Base-by-base conservation (phyloP, 2,797 vertebrate genomes). In the Anguilla obscura region DNA sequence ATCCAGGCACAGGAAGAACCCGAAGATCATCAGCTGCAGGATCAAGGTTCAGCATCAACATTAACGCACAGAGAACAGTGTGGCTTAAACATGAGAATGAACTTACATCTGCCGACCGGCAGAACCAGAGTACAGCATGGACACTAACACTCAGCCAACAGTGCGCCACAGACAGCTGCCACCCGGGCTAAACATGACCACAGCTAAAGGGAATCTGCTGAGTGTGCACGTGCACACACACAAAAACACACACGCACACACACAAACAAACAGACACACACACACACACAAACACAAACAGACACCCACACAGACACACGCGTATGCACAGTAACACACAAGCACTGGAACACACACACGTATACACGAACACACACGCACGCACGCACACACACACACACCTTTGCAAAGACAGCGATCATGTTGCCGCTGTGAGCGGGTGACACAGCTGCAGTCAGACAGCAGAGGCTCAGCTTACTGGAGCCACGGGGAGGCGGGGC, bases 1-100 rank as follows among this genome's bases (percentile, higher is more conserved):
- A 91, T 99, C 99, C 96, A 99, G 95, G 95, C 99, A 99, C 91
- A 99, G 96, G 94, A 99, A 99, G 95, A 98, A 99, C 88, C 99
- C 99, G 87, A 99, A 99, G 66, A 97, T 91, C 98, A 99, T 99
- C 95, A 99, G 94, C 98, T 99, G 93, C 63, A 93, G 9, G 83
- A 33, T 63, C 1, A 85, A 3, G 1, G 71, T 18, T 40, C 14
- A 76, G 16, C 71, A 76, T 76, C 0, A 40, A 14, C 33, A 40
- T 74, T 33, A 14, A 74, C 74, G 21, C 16, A 79, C 12, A 79
- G 1, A 1, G 0, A 74, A 2, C 12, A 79, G 21, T 10, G 5
- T 40, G 14, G 12, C 30, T 16, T 0, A 66, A 74, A 30, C 69
- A 74, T 33, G 1, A 45, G 10, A 40, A 79, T 3, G 21, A 2